Evolutionary conservation across 1,140 invertebrate genomes (phyloP), one percentile per base, ranked within the genome.

Genomic region (Euura saliciscinereae): DNA sequence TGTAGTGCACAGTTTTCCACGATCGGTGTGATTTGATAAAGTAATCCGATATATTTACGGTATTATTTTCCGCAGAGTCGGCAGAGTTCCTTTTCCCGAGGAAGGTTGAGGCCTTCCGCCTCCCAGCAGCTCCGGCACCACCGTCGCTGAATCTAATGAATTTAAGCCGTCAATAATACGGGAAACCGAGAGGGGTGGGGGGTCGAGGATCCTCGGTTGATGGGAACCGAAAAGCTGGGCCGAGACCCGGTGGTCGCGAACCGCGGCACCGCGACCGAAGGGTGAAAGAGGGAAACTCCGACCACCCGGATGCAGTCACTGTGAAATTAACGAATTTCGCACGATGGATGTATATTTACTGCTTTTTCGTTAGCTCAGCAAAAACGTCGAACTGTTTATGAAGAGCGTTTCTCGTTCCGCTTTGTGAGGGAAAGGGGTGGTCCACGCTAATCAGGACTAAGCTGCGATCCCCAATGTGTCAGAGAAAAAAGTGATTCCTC

Each of bases 261-360:
- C 13, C 43, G 66, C 8, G 7, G 66, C 66, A 8, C 11, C 66
- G 10, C 43, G 11, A 42, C 43, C 43, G 66, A 64, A n/a, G 51
- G n/a, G 51, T 8, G 7, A n/a, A n/a, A 64, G 7, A 64, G 51
- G 51, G 51, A 64, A 7, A 64, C 7, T 64, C 13, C 13, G 66
- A 67, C 13, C 13, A 67, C 43, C 13, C 66, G 73, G 64, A 71
- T 64, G 71, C 80, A 82, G 78, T 77, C 77, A 82, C 75, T 80
- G 80, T 80, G 78, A 82, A 82, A 82, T 82, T 82, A 82, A 82
- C 79, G 80, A 82, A 82, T 80, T 82, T 82, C 80, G 78, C 74
- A 78, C 74, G 74, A 79, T 79, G 71, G 79, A 75, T 75, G 76
- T 67, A 67, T 67, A 81, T 82, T 80, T 80, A 80, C 77, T 43